A percentile compares a stretch with the other conserved stretches of the same genome.
phyloP scores from a whole-genome alignment of 2,113 vertebrate species.

The Coreoperca whiteheadi region DNA sequence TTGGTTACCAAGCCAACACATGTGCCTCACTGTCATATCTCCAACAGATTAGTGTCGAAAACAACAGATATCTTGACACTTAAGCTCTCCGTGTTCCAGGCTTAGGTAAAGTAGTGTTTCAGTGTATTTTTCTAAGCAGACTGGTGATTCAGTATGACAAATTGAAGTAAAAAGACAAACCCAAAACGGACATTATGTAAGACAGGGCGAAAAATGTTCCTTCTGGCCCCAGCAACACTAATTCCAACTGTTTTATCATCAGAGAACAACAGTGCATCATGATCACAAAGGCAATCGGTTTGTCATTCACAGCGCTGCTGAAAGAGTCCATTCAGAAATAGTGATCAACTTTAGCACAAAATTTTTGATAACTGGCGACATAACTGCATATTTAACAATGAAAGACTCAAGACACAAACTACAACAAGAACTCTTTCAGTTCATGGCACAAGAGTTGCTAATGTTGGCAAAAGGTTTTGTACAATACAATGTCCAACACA shows the following conservation, averaged over 20 bases:
- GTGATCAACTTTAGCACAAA: background rate
- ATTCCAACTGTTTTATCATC: constrained; percentile 35
- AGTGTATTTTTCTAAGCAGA: constrained; percentile 6
- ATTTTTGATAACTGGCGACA: background rate
- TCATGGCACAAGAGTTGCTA: background rate
- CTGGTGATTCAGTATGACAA: constrained; percentile 14
- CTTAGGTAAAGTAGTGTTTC: constrained; percentile 20
- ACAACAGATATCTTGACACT: constrained; percentile 68
- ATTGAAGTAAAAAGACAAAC: constrained; percentile 2
- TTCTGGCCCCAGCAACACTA: constrained; percentile 40
- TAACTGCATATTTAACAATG: constrained; percentile 8
- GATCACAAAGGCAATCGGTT: constrained; percentile 5
- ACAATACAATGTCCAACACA: constrained; percentile 10
- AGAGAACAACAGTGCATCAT: constrained; percentile 26
- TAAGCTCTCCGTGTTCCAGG: constrained; percentile 42
- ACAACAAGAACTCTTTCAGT: background rate
- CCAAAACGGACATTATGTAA: constrained; percentile 38
- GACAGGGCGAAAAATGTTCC: constrained; percentile 21
- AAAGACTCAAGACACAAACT: background rate
- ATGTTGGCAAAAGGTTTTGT: background rate
- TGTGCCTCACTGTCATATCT: constrained; percentile 81
- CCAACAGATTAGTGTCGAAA: constrained; percentile 72
- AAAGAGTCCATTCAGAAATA: constrained; percentile 16
- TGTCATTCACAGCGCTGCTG: background rate
- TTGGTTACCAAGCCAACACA: constrained; percentile 85